phyloP scores from a whole-genome alignment of 2,113 vertebrate species.

The Apteryx owenii region DNA sequence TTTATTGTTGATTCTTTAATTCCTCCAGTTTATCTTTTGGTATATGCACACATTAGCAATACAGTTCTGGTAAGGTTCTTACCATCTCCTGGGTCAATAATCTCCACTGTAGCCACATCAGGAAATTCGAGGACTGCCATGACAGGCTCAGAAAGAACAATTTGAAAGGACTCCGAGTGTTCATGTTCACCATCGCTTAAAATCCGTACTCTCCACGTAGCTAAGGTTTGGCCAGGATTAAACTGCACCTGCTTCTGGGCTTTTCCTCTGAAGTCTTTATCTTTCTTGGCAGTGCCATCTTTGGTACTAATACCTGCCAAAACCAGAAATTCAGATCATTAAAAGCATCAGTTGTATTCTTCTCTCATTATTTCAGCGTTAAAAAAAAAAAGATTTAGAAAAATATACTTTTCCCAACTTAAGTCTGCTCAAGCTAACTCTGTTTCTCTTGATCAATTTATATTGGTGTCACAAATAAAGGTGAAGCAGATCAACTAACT shows the following conservation, averaged over 20 bases:
- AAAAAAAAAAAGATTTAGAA: not conserved
- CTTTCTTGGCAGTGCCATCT: slow-evolving; percentile 87
- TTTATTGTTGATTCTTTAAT: not conserved
- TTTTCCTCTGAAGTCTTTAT: slow-evolving; percentile 91
- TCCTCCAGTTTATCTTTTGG: not conserved
- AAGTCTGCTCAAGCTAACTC: not conserved
- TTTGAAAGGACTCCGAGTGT: slow-evolving; percentile 88
- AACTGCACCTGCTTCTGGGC: slow-evolving; percentile 94
- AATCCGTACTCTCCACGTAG: slow-evolving; percentile 86
- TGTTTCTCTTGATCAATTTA: not conserved
- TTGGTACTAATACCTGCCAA: slow-evolving; percentile 86
- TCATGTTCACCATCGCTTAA: slow-evolving; percentile 87
- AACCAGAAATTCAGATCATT: slow-evolving; percentile 27
- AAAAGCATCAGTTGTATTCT: not conserved
- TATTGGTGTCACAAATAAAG: not conserved
- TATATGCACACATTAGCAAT: not conserved
- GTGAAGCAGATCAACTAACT: not conserved
- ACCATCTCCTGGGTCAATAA: slow-evolving; percentile 93
- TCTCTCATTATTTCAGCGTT: not conserved
- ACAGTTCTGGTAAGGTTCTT: slow-evolving; percentile 9
- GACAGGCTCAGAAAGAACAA: slow-evolving; percentile 90
- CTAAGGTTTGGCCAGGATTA: slow-evolving; percentile 90
- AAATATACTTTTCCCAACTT: not conserved
- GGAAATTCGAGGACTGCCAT: slow-evolving; percentile 91
- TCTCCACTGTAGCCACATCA: slow-evolving; percentile 83